Base-by-base conservation (phyloP, 2,888 invertebrate genomes). In the Ichneumoninae sp. region DNA sequence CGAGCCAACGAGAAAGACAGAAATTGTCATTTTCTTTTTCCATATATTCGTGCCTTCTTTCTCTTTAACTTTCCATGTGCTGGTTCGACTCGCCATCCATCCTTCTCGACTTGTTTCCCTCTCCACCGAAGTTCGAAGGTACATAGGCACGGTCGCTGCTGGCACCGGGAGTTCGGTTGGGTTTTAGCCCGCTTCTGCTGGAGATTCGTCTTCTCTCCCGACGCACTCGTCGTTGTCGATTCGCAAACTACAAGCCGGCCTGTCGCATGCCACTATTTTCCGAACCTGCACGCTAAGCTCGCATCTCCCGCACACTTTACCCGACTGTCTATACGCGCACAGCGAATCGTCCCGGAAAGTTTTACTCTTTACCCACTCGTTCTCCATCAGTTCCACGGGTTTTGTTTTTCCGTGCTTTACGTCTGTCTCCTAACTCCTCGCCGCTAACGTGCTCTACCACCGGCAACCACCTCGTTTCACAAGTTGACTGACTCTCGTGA, bases 1-100 rank as follows among this genome's bases (percentile, higher is more conserved):
- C 44, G 78, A 76, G 66, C 60, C 60, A 68, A 74, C 62, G 77
- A 60, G 71, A 76, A 79, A 52, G 65, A 81, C 40, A 44, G 62
- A 52, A 70, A 69, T 70, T 62, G 69, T 70, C 22, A 68, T 65
- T 75, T 72, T 72, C 57, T 50, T 65, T 70, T 22, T 68, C 52
- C 50, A n/a, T 33, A 36, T 22, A 68, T 62, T 22, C 66, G 47
- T 68, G 68, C 22, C 60, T 50, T 77, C 54, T 47, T 68, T 80
- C 60, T 75, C 65, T 72, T 62, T 33, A 60, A 68, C 47, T 60
- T 47, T 57, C 47, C 19, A 36, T 47, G 19, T 57, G 40, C 69
- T 33, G 19, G 47, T 47, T 33, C 33, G 30, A 65, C 44, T 16
- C 22, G 10, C 19, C 72, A 0, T 50, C 19, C 72, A 0, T 50